Base-by-base conservation (phyloP, 2,888 invertebrate genomes). In the Drosophila merina region DNA sequence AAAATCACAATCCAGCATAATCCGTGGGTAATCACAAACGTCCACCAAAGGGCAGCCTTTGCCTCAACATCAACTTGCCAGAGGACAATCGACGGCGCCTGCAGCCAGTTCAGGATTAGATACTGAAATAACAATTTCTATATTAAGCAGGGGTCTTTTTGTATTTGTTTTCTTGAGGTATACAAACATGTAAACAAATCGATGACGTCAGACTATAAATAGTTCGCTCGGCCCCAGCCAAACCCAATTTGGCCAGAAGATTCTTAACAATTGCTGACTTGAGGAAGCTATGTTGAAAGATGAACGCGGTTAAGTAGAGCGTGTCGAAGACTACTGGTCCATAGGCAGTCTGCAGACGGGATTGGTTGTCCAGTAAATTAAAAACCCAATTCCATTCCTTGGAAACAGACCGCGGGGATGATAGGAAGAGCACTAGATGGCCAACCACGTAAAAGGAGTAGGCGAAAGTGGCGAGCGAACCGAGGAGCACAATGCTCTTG, bases 221-320 rank as follows among this genome's bases (percentile, higher is more conserved):
- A 84, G 92, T 89, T 60, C 93, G 88, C 75, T 92, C 92, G 1
- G 91, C 88, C 40, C 91, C 91, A 55, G 91, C 88, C 28, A 94
- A 82, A 0, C 91, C 88, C 28, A 93, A 75, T 50, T 89, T 92
- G 49, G 89, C 70, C 64, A 93, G 89, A 25, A 92, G 70, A 49
- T 90, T 84, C 84, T 94, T 94, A 1, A 93, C 78, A 31, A 89
- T 66, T 1, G 90, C 89, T 49, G 92, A 92, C 57, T 93, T 93
- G 92, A 94, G 92, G 33, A 93, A 79, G 25, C 94, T 93, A 77
- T 94, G 94, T 86, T 94, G 94, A 4, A 94, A 86, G 63, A 94
- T 92, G 79, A 94, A 94, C 6, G 90, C 75, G 66, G 92, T 92
- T 38, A 94, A 68, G 25, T 93, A 91, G 8, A 91, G 86, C 40